Percentiles rank a stretch among this genome's conserved stretches.
Evolutionary conservation across 2,797 vertebrate genomes (phyloP).

Genomic region (Pseudocheirus occidentalis): DNA sequence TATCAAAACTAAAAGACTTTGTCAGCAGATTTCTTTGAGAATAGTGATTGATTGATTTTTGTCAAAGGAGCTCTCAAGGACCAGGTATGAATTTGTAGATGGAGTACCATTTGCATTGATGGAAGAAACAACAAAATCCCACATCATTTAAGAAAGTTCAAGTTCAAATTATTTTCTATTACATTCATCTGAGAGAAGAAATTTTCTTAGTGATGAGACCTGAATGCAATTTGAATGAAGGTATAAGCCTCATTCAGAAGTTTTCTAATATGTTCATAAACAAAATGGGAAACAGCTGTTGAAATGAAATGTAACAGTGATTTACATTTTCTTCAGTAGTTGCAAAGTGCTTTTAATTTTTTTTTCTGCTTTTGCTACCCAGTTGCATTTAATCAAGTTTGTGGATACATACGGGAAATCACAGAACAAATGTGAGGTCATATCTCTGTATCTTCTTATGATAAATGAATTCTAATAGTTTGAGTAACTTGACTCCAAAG

Average conservation of each 20-base stretch:
- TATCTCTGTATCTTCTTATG: constrained; percentile 6
- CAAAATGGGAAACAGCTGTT: constrained; percentile 3
- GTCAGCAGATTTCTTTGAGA: not conserved
- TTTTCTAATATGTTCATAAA: not conserved
- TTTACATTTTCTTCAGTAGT: not conserved
- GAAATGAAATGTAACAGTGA: not conserved
- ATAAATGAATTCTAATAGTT: constrained; percentile 6
- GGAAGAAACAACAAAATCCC: not conserved
- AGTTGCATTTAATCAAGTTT: not conserved
- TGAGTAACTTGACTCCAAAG: not conserved
- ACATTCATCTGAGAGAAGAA: not conserved
- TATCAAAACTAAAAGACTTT: not conserved
- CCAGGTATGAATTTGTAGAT: not conserved
- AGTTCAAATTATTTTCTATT: not conserved
- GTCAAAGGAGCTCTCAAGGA: not conserved
- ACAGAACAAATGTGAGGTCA: not conserved
- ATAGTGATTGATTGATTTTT: not conserved
- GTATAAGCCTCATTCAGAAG: not conserved
- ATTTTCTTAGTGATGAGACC: not conserved
- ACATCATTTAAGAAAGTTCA: not conserved
- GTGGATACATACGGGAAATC: not conserved
- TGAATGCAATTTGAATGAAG: not conserved
- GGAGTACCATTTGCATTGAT: not conserved
- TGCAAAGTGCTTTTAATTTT: constrained; percentile 30
- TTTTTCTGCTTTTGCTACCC: not conserved